Evolutionary conservation across 2,113 vertebrate genomes (phyloP).

Genomic region (Rhynchopsitta pachyrhyncha): DNA sequence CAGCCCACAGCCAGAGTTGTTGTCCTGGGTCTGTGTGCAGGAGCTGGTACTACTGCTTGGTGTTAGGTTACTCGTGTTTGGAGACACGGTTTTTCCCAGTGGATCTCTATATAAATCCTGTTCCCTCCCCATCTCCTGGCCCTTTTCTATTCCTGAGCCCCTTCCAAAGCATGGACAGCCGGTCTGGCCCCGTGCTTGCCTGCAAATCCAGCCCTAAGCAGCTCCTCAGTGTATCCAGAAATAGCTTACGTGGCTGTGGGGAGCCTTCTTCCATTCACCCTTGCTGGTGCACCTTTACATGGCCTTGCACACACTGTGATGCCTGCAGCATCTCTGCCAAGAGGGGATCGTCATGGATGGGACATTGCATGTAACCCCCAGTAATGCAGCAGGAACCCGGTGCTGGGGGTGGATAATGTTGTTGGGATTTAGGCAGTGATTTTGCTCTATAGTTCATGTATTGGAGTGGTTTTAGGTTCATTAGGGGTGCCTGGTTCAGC

Average conservation of each 20-base stretch:
- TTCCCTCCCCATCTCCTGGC: neutral
- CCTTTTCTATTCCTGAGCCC: neutral
- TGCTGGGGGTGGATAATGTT: no score
- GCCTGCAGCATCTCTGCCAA: neutral
- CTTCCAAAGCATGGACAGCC: constrained; percentile 13
- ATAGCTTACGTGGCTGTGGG: neutral
- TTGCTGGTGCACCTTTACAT: neutral
- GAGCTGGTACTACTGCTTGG: neutral
- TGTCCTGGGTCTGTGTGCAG: neutral
- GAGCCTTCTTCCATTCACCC: neutral
- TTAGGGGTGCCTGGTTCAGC: neutral
- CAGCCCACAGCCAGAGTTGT: neutral
- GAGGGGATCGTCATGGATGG: neutral
- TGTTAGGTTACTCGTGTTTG: neutral
- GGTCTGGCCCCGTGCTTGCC: fast-evolving
- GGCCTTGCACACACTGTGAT: fast-evolving
- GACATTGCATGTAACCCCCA: no score
- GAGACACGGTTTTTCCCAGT: constrained; percentile 24
- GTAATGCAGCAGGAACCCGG: fast-evolving
- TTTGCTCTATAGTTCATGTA: neutral
- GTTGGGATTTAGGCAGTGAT: neutral
- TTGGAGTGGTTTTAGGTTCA: neutral
- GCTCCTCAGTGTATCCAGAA: constrained; percentile 4
- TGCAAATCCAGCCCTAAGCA: constrained; percentile 21
- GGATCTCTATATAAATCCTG: constrained; percentile 8